Conservation (phyloP, 2,888 invertebrate genomes). For the Pseudococcus longispinus region DNA sequence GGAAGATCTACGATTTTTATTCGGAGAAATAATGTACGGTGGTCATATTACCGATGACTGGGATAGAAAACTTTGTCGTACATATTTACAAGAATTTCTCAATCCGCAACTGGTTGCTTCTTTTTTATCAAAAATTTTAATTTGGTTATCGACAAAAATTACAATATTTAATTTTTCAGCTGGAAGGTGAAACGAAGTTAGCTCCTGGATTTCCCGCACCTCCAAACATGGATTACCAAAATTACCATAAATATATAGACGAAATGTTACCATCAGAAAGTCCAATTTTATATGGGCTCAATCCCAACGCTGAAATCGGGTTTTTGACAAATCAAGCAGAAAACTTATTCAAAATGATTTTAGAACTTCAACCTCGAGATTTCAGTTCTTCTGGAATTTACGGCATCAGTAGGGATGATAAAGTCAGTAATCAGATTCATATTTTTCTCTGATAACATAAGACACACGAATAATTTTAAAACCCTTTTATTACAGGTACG, state of each 20-base stretch:
- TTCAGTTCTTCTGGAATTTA: slow-evolving; percentile 74
- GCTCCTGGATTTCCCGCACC: slow-evolving; percentile 88
- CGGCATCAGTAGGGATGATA: slow-evolving; percentile 81
- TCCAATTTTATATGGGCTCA: slow-evolving; percentile 88
- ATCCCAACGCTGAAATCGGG: slow-evolving; percentile 94
- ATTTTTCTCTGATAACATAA: no score
- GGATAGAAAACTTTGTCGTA: slow-evolving; percentile 87
- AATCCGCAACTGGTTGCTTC: slow-evolving; percentile 73
- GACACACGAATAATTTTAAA: no score
- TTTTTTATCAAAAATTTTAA: neutral
- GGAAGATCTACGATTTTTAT: slow-evolving; percentile 92
- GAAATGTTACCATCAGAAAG: slow-evolving; percentile 86
- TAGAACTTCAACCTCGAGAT: slow-evolving; percentile 90
- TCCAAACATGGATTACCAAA: slow-evolving; percentile 83
- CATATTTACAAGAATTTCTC: slow-evolving; percentile 87
- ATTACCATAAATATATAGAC: slow-evolving; percentile 88
- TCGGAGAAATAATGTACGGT: slow-evolving; percentile 97
- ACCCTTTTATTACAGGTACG: no score
- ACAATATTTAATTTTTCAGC: slow-evolving; percentile 63
- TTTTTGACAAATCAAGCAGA: slow-evolving; percentile 88
- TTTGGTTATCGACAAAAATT: neutral
- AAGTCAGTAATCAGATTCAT: slow-evolving; percentile 65
- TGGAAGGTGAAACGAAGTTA: slow-evolving; percentile 83
- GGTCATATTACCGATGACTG: slow-evolving; percentile 97
- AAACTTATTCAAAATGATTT: slow-evolving; percentile 80